Percentiles rank a stretch among this genome's conserved stretches.
Evolutionary conservation across 2,888 invertebrate genomes (phyloP).

Genomic region (Nymphalis urticae): DNA sequence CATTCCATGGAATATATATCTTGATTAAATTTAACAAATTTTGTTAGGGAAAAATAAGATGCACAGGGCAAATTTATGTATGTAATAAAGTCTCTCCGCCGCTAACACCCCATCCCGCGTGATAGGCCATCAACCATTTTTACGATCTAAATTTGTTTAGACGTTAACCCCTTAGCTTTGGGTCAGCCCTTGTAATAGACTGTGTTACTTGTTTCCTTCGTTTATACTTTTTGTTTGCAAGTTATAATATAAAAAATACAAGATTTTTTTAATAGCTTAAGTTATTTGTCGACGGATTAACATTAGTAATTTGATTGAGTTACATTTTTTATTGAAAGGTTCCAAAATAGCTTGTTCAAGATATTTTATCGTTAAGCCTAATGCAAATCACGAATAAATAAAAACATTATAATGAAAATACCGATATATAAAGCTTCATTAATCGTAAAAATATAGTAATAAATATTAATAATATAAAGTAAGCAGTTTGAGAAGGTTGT

Average conservation of each 20-base stretch:
- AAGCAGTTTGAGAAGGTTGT: too few species aligned
- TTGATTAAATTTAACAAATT: slow-evolving; percentile 46
- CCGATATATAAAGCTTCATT: too few species aligned
- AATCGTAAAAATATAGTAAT: too few species aligned
- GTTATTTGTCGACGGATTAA: too few species aligned
- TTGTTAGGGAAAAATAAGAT: slow-evolving; percentile 49
- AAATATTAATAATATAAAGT: too few species aligned
- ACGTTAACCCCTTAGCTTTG: slow-evolving; percentile 43
- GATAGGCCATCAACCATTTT: slow-evolving; percentile 51
- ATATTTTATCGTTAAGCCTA: too few species aligned
- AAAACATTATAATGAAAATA: too few species aligned
- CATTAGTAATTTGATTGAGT: too few species aligned
- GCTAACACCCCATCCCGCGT: slow-evolving; percentile 44
- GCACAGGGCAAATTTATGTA: slow-evolving; percentile 46
- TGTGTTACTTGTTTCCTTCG: slow-evolving; percentile 14
- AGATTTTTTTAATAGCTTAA: too few species aligned
- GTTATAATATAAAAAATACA: neutral
- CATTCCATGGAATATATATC: slow-evolving; percentile 20
- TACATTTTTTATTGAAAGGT: too few species aligned
- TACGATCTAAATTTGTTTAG: slow-evolving; percentile 50
- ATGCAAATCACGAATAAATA: too few species aligned
- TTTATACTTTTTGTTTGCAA: neutral
- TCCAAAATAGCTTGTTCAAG: too few species aligned
- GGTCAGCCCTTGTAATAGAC: slow-evolving; percentile 32
- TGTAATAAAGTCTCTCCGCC: slow-evolving; percentile 46